phyloP scores from a whole-genome alignment of 2,113 vertebrate genomes.

The Scomber japonicus region DNA sequence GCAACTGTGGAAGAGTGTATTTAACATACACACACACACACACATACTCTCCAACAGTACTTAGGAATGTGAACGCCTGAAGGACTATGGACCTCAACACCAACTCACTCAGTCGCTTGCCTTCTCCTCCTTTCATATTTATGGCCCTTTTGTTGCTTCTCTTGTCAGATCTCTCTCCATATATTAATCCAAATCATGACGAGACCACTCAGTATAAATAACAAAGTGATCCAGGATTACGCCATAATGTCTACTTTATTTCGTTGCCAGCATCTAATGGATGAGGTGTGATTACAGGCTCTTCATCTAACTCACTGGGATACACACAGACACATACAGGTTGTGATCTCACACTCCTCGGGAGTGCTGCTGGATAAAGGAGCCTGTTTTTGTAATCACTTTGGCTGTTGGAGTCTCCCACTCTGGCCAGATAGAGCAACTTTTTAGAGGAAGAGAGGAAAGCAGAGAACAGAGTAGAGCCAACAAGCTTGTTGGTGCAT shows the following conservation, averaged over 20 bases:
- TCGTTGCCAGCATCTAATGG: constrained; percentile 48
- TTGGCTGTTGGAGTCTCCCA: constrained; percentile 54
- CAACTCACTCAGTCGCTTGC: neutral
- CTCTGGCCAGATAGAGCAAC: constrained; percentile 22
- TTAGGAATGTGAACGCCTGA: constrained; percentile 60
- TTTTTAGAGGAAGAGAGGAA: constrained; percentile 22
- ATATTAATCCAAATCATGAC: constrained; percentile 58
- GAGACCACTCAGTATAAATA: constrained; percentile 65
- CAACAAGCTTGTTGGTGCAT: neutral
- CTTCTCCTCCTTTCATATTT: constrained; percentile 47
- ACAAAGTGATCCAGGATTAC: constrained; percentile 61
- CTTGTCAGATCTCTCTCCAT: constrained; percentile 57
- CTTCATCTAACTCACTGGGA: constrained; percentile 23
- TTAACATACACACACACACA: constrained; percentile 39
- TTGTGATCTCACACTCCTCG: constrained; percentile 62
- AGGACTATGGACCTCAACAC: constrained; percentile 33
- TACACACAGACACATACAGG: constrained; percentile 53
- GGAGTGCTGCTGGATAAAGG: constrained; percentile 70
- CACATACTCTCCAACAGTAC: constrained; percentile 33
- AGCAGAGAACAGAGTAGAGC: neutral
- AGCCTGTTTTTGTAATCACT: constrained; percentile 68
- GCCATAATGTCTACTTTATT: constrained; percentile 52
- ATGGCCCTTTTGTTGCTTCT: constrained; percentile 48
- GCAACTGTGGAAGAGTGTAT: constrained; percentile 76
- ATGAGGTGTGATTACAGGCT: constrained; percentile 69